Evolutionary conservation across 2,113 vertebrate species (phyloP).

Genomic region (Anthoscopus minutus): DNA sequence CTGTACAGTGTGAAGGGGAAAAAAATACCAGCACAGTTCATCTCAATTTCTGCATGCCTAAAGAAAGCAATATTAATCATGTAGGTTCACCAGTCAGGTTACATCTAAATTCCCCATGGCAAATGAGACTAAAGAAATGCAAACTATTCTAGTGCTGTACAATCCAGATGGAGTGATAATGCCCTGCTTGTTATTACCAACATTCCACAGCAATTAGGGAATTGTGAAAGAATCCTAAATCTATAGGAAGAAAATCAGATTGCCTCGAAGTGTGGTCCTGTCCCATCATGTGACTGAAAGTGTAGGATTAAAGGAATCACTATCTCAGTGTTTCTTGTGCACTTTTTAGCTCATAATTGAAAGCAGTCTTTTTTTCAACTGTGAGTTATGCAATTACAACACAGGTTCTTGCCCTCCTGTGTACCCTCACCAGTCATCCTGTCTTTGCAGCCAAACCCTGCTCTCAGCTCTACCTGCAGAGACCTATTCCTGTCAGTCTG

Average conservation of each 20-base stretch:
- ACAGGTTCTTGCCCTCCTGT: neutral
- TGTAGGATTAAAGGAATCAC: neutral
- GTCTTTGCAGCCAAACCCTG: neutral
- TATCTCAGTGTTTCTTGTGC: neutral
- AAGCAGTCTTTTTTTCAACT: neutral
- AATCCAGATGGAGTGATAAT: slow-evolving; percentile 52
- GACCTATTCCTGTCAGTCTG: slow-evolving; percentile 8
- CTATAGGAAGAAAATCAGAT: slow-evolving; percentile 40
- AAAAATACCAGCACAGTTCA: neutral
- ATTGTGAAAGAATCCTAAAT: slow-evolving; percentile 6
- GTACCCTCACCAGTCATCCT: neutral
- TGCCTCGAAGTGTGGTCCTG: slow-evolving; percentile 24
- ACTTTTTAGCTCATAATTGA: neutral
- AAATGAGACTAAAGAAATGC: slow-evolving; percentile 59
- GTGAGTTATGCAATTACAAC: slow-evolving; percentile 13
- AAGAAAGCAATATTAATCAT: neutral
- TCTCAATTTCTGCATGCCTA: neutral
- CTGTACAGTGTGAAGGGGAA: neutral
- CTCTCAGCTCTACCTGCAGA: slow-evolving; percentile 5
- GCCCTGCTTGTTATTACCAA: slow-evolving; percentile 22
- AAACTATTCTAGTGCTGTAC: slow-evolving; percentile 23
- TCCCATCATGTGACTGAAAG: slow-evolving; percentile 9
- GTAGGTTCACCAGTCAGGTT: slow-evolving; percentile 23
- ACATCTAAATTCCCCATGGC: slow-evolving; percentile 11
- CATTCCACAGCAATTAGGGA: slow-evolving; percentile 55